Evolutionary conservation across 1,140 invertebrate genomes (phyloP).

Genomic region (Brachionus koreanus): DNA sequence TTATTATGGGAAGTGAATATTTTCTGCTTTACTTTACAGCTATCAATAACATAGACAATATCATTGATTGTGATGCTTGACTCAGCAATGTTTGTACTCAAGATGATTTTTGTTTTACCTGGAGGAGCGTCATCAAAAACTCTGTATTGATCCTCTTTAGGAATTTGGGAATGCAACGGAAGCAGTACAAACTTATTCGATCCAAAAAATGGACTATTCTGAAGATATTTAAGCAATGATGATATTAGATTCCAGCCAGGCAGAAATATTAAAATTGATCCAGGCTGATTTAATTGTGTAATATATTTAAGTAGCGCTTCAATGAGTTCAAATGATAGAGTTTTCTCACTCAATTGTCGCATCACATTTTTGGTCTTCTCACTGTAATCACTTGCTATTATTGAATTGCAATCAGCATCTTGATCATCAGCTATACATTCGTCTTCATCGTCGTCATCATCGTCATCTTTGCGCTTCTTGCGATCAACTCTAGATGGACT

Average conservation of each 20-base stretch:
- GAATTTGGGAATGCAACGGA: slow-evolving; percentile 37
- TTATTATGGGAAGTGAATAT: slow-evolving; percentile 56
- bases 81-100: slow-evolving; percentile 62
- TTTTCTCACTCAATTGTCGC: slow-evolving; percentile 75
- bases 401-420: slow-evolving; percentile 54
- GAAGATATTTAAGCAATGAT: background rate
- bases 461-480: background rate
- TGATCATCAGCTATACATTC: background rate
- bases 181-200: background rate
- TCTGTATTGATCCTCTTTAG: background rate
- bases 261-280: slow-evolving; percentile 27
- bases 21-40: slow-evolving; percentile 56
- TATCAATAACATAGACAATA: slow-evolving; percentile 59
- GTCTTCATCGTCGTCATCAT: background rate
- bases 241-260: slow-evolving; percentile 29
- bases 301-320: slow-evolving; percentile 61
- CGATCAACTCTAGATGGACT: background rate
- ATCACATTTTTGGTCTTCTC: slow-evolving; percentile 68
- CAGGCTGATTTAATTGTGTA: background rate
- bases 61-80: slow-evolving; percentile 60
- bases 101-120: slow-evolving; percentile 55
- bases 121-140: slow-evolving; percentile 45
- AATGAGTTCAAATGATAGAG: slow-evolving; percentile 84
- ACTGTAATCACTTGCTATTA: slow-evolving; percentile 56
- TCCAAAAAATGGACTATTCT: background rate